Evolutionary conservation across 2,113 vertebrate genomes (phyloP), one percentile per base, ranked within the genome.

Genomic region (Megaleporinus macrocephalus): DNA sequence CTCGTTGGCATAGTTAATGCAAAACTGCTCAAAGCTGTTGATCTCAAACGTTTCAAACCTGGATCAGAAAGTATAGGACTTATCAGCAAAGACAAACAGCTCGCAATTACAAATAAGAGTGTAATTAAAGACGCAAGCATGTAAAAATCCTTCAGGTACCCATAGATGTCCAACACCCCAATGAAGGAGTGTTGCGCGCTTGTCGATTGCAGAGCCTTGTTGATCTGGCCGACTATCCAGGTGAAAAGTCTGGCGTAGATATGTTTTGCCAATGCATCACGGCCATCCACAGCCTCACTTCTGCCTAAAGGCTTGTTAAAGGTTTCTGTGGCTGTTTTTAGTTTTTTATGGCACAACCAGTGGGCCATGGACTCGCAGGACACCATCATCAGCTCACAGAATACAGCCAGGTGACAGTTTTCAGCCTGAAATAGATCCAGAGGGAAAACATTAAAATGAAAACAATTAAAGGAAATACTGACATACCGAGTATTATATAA

Each of bases 1-100:
- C 88, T 99, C 98, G 16, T 99, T 99, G 90, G 98, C 98, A 79
- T 99, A 99, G 89, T 99, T 99, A 88, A 99, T 99, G 90, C 98
- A 99, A 92, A 99, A 99, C 86, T 99, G 98, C 88, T 99, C 98
- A 93, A 99, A 99, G 92, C 98, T 99, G 95, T 99, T 99, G 82
- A 97, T 90, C 65, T 99, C 96, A 76, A 99, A 99, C 2, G 97
- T 99, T 92, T 99, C 98, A 93, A 99, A 99, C 84, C 98, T 99
- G 83, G 72, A 85, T 61, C 90, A 84, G 87, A 61, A 74, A 92
- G 44, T 16, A 53, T 13, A 72, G 14, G 24, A 55, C n/a, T 65
- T 16, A 36, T n/a, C 14, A 33, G 18, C 49, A 51, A 76, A 1
- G 20, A 51, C 41, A 44, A 44, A 44, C 9, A 10, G 41, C 41